Evolutionary conservation across 2,113 vertebrate species (phyloP).

Genomic region (Perca flavescens): DNA sequence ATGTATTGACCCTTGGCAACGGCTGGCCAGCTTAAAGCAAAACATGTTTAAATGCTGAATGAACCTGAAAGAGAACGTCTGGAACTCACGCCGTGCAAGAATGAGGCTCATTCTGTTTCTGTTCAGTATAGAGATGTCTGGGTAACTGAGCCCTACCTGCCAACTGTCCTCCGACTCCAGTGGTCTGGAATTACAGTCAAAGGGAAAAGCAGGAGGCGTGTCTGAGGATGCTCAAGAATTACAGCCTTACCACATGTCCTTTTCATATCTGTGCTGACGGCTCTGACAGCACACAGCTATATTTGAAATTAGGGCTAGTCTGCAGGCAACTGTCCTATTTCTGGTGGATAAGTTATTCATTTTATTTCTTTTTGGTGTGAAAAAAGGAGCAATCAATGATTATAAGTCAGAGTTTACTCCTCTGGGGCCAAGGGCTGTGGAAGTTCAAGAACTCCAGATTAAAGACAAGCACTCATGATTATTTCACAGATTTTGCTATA

Average conservation of each 20-base stretch:
- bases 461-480: not conserved
- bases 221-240: slow-evolving; percentile 21
- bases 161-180: slow-evolving; percentile 28
- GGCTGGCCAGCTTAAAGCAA: slow-evolving; percentile 56
- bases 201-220: slow-evolving; percentile 21
- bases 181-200: slow-evolving; percentile 44
- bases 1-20: slow-evolving; percentile 65
- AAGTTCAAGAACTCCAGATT: not conserved
- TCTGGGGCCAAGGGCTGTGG: not conserved
- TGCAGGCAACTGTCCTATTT: not conserved
- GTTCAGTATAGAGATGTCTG: slow-evolving; percentile 20
- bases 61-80: slow-evolving; percentile 57
- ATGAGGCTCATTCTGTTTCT: slow-evolving; percentile 23
- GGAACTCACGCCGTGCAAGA: slow-evolving; percentile 24
- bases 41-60: slow-evolving; percentile 61
- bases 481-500: not conserved
- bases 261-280: slow-evolving; percentile 33
- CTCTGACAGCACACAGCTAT: slow-evolving; percentile 5
- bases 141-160: slow-evolving; percentile 5
- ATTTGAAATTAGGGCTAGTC: slow-evolving; percentile 14
- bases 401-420: not conserved
- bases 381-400: not conserved
- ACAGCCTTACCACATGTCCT: slow-evolving; percentile 22
- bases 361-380: not conserved
- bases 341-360: not conserved